Conservation (phyloP, 2,797 vertebrate genomes). For the Rhodeus uyekii region DNA sequence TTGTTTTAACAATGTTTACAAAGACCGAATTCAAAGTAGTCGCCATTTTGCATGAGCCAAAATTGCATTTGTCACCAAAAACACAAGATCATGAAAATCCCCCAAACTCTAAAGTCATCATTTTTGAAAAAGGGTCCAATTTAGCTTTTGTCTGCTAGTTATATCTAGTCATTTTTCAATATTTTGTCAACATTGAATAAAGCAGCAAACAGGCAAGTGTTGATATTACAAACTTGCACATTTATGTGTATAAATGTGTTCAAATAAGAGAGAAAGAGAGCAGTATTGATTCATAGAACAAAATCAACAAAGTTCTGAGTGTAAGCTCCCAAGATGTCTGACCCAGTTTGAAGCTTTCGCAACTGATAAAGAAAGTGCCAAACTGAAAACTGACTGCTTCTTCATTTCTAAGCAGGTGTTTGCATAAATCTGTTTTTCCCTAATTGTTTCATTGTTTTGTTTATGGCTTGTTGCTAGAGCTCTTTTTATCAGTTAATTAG, state of each 20-base stretch:
- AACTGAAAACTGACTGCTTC: slow-evolving; percentile 27
- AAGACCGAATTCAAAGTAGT: slow-evolving; percentile 1
- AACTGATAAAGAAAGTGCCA: slow-evolving; percentile 46
- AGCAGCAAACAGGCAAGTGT: background rate
- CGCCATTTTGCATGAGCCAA: slow-evolving; percentile 14
- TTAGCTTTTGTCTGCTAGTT: background rate
- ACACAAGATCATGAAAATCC: background rate
- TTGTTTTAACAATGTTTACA: slow-evolving; percentile 11
- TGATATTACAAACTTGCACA: slow-evolving; percentile 11
- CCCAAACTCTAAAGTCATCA: background rate
- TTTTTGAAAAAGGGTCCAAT: background rate
- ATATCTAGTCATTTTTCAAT: background rate
- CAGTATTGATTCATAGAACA: slow-evolving; percentile 44
- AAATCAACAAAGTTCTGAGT: slow-evolving; percentile 45
- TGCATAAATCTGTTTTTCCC: slow-evolving; percentile 46
- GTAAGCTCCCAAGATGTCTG: slow-evolving; percentile 60
- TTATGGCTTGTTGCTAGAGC: slow-evolving; percentile 17
- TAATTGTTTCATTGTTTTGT: slow-evolving; percentile 32
- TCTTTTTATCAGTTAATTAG: slow-evolving; percentile 60
- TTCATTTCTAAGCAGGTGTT: slow-evolving; percentile 24
- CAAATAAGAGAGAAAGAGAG: slow-evolving; percentile 11
- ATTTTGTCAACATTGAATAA: background rate
- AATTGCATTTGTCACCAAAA: background rate
- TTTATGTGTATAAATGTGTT: slow-evolving; percentile 11
- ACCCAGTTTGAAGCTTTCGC: slow-evolving; percentile 58